A percentile compares a stretch with the other conserved stretches of the same genome.
Conservation (phyloP, 2,888 invertebrate genomes). For the Pecten maximus region DNA sequence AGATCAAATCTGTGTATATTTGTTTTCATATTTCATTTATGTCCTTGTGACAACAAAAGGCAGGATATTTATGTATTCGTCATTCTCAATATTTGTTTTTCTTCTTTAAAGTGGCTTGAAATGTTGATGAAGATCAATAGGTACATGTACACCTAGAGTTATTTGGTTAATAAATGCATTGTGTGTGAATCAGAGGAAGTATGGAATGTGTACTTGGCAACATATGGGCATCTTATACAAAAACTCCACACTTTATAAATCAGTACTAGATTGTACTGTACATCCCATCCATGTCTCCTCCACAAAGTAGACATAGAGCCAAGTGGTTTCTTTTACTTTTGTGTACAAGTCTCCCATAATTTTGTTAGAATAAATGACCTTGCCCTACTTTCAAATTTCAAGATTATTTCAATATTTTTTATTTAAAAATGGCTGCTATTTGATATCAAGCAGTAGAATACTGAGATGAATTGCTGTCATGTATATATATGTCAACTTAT, state of each 20-base stretch:
- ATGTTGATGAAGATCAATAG: slow-evolving; percentile 26
- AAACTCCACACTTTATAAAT: neutral
- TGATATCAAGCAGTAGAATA: too few species aligned
- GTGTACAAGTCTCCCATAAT: too few species aligned
- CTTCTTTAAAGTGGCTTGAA: neutral
- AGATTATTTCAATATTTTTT: too few species aligned
- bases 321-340: too few species aligned
- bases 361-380: too few species aligned
- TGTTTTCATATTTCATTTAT: neutral
- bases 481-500: too few species aligned
- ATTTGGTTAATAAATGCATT: neutral
- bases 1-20: neutral
- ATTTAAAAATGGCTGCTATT: too few species aligned
- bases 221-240: neutral
- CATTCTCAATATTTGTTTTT: neutral
- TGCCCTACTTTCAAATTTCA: too few species aligned
- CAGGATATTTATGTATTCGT: neutral
- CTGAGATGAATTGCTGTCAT: too few species aligned
- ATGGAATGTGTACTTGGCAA: neutral
- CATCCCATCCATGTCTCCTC: too few species aligned
- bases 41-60: neutral
- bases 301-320: too few species aligned
- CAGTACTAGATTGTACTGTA: neutral
- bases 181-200: neutral
- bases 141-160: neutral